Conservation (phyloP, 2,888 invertebrate genomes). For the Rhabditophanes sp. region DNA sequence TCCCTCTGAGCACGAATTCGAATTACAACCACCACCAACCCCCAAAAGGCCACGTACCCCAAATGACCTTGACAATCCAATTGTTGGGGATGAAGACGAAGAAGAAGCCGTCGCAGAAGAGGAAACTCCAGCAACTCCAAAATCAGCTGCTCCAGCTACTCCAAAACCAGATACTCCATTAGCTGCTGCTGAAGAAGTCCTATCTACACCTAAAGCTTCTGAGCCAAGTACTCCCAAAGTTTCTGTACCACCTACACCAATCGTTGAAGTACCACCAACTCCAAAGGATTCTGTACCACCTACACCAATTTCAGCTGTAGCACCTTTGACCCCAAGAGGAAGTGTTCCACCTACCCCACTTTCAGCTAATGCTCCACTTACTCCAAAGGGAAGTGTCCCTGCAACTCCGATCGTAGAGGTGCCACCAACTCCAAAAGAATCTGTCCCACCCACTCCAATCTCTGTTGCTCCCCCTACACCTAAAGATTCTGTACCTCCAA, state of each 20-base stretch:
- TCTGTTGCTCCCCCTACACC: conserved; percentile 5
- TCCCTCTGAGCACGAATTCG: conserved; percentile 23
- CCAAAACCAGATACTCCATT: conserved; percentile 4
- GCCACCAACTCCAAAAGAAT: conserved; percentile 3
- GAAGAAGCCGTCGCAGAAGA: conserved; percentile 7
- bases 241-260: conserved; percentile 5
- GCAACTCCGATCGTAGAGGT: conserved; percentile 1
- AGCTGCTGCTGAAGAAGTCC: neutral
- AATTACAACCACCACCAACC: conserved; percentile 38
- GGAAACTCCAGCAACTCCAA: conserved; percentile 16
- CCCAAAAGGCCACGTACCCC: conserved; percentile 38
- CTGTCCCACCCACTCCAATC: conserved; percentile 4
- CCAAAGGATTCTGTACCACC: conserved; percentile 15
- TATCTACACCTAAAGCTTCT: neutral
- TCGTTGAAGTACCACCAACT: conserved; percentile 17
- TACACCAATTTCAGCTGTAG: conserved; percentile 16
- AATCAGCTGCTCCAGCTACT: conserved; percentile 12
- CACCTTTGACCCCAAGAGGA: conserved; percentile 10
- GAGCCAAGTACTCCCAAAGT: conserved; percentile 4
- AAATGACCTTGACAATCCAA: conserved; percentile 27
- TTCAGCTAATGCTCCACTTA: neutral
- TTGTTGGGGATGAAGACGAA: conserved; percentile 10
- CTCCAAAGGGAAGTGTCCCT: conserved; percentile 3
- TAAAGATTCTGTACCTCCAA: conserved; percentile 3
- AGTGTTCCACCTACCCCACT: neutral